phyloP scores from a whole-genome alignment of 2,797 vertebrate genomes.

The Clarias pachynema region DNA sequence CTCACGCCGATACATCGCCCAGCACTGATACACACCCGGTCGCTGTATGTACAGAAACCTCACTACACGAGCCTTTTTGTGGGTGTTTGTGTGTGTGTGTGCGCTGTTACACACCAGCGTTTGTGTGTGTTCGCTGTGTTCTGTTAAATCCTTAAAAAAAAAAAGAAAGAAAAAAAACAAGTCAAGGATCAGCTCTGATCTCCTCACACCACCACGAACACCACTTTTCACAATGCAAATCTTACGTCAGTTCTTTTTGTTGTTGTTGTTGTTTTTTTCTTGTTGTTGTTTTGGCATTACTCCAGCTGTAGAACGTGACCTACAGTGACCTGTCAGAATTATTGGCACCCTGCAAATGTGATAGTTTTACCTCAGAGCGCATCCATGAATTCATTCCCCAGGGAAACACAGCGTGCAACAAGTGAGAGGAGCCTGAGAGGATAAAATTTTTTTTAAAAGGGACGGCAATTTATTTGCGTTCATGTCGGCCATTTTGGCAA shows the following conservation, averaged over 20 bases:
- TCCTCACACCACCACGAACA: not conserved
- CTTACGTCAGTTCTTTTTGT: not conserved
- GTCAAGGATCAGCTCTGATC: not conserved
- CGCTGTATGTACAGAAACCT: conserved; percentile 22
- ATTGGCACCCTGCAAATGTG: not conserved
- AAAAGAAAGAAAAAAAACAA: not conserved
- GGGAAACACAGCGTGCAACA: not conserved
- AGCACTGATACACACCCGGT: not conserved
- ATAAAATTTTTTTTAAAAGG: not conserved
- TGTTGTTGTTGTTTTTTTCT: not conserved
- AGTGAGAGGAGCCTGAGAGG: not conserved
- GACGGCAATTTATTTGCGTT: not conserved
- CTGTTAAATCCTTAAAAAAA: not conserved
- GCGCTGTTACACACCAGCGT: no score
- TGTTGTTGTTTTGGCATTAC: conserved; percentile 1
- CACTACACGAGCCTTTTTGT: not conserved
- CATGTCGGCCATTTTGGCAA: no score
- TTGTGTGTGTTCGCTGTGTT: not conserved
- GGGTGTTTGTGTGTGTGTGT: not conserved
- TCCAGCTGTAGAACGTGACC: conserved; percentile 22
- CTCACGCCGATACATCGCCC: not conserved
- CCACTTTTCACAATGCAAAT: conserved; percentile 20
- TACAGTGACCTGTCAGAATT: not conserved
- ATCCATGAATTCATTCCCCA: not conserved
- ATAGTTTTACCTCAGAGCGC: not conserved